Base-by-base conservation (phyloP, 2,113 vertebrate species). In the Eptesicus fuscus region DNA sequence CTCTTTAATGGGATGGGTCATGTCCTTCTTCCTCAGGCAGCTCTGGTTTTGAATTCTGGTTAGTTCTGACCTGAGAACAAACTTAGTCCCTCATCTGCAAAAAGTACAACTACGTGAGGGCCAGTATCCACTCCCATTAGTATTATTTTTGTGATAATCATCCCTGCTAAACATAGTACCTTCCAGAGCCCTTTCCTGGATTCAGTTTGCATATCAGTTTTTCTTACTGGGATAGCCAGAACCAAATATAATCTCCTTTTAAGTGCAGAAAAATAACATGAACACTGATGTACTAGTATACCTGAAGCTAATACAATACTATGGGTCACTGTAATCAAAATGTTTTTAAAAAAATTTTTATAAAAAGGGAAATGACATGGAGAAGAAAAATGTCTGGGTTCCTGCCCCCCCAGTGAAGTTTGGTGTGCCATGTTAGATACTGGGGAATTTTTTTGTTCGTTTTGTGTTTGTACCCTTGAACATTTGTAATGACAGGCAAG, bases 181-280 rank as follows among this genome's bases (percentile, higher is more conserved):
- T 91, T 40, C 65, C 40, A 16, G 40, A n/a, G 47, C 13, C n/a
- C 88, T 88, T 73, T 59, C 69, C 16, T 84, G 20, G 37, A 53
- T 88, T 82, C 42, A 80, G 44, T 76, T 80, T 86, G 9, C 25
- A 17, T 35, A 12, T n/a, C 35, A 11, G 0, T 44, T 40, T 76
- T 91, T 93, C 69, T 56, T 42, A 44, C 25, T 59, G 49, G n/a
- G 42, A 69, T 42, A 94, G 69, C 40, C 65, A 53, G 30, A 73
- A 71, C 69, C 76, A 90, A 74, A 47, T 83, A 42, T 1, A 85
- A 96, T 90, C 90, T n/a, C 32, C 25, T 92, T 90, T n/a, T 83
- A 22, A 85, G 13, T 78, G 88, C 37, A 91, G 78, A 76, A 94
- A 40, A 80, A 59, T 20, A 83, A n/a, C 12, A 3, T 23, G 22